phyloP scores from a whole-genome alignment of 2,113 vertebrate genomes.

The Pomatorhinus ruficollis region DNA sequence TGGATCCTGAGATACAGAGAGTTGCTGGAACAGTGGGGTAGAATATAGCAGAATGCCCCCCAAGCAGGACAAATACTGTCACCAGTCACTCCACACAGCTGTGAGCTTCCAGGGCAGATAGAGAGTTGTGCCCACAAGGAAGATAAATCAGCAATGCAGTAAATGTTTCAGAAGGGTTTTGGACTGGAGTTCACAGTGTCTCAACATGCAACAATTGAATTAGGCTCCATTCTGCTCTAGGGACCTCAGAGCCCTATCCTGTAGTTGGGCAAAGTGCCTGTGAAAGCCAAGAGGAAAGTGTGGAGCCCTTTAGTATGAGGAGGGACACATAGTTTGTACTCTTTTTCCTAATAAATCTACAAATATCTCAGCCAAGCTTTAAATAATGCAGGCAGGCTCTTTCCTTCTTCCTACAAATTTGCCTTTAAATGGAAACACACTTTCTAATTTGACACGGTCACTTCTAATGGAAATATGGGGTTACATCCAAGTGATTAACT shows the following conservation, averaged over 20 bases:
- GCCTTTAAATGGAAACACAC: neutral
- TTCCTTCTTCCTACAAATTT: neutral
- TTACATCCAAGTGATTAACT: neutral
- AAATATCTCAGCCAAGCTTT: neutral
- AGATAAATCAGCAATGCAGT: neutral
- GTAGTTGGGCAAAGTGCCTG: neutral
- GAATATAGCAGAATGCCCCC: neutral
- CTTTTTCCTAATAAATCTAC: neutral
- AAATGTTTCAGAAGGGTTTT: neutral
- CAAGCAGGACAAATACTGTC: neutral
- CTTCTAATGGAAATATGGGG: neutral
- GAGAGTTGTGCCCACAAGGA: neutral
- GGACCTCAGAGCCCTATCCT: neutral
- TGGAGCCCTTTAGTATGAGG: neutral
- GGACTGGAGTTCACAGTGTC: neutral
- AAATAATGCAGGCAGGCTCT: neutral
- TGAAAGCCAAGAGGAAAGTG: neutral
- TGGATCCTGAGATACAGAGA: neutral
- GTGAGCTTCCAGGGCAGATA: neutral
- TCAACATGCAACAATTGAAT: slow-evolving; percentile 9
- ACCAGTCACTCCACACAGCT: neutral
- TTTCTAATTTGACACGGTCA: neutral
- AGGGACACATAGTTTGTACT: neutral
- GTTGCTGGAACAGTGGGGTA: neutral
- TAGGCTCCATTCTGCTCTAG: neutral